These are phyloP conservation scores for Rhizomys pruinosus DNA, from an alignment of 2,113 vertebrate species.

Conservation along the genomic window DNA sequence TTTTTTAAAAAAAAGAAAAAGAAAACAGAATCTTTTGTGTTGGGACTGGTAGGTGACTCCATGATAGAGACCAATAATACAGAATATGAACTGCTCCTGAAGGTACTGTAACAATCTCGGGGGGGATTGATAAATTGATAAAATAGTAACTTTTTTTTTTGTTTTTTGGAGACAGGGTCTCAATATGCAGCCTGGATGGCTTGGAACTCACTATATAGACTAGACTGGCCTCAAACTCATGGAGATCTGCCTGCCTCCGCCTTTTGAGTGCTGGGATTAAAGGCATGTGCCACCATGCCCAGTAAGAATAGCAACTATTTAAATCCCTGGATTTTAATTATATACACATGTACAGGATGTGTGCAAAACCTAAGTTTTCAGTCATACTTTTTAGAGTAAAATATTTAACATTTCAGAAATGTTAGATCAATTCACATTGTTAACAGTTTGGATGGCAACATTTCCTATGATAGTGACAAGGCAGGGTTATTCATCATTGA, in stretches of 20 bases:
- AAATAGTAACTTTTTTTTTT: no score
- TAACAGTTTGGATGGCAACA: neutral
- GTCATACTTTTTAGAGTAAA: neutral
- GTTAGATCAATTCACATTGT: neutral
- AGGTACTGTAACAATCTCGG: neutral
- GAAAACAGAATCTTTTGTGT: neutral
- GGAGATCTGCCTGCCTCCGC: no score
- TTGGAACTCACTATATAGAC: no score
- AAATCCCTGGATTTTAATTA: neutral
- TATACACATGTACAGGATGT: neutral
- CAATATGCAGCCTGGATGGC: no score
- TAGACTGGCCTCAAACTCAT: no score
- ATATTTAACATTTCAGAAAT: slow-evolving; percentile 5
- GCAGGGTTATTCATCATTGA: neutral
- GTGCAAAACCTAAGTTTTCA: neutral
- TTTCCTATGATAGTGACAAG: neutral
- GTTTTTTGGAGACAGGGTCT: no score
- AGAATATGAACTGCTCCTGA: neutral
- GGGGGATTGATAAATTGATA: fast-evolving
- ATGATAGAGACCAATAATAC: no score
- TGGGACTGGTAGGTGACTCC: neutral
- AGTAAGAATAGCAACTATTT: neutral
- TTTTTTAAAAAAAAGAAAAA: neutral
- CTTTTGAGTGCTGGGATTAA: no score
- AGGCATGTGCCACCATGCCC: no score